Conservation (phyloP, 2,113 vertebrate species). For the Psilopsiagon aurifrons region DNA sequence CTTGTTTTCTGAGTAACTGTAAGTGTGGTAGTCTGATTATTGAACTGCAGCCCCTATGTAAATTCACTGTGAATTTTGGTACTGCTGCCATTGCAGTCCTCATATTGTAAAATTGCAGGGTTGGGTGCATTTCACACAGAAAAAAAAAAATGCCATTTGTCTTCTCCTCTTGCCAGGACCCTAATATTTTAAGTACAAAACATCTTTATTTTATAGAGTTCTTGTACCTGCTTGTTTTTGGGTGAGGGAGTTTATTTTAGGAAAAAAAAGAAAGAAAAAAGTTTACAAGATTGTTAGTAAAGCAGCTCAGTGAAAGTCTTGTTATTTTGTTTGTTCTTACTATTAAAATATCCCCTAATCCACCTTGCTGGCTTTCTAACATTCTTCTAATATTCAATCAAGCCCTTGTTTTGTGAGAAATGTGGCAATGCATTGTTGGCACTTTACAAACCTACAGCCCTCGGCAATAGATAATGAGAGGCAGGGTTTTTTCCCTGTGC, state of each 20-base stretch:
- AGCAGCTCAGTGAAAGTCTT: not conserved
- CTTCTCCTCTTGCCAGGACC: not conserved
- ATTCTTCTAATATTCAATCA: constrained; percentile 70
- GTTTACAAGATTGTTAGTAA: not conserved
- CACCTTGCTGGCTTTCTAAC: constrained; percentile 41
- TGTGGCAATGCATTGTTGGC: constrained; percentile 59
- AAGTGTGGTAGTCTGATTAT: not conserved
- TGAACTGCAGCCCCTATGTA: not conserved
- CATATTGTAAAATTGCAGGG: not conserved
- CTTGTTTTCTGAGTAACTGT: not conserved
- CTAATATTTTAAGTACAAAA: not conserved
- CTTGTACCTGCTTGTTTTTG: not conserved
- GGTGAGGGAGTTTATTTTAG: not conserved
- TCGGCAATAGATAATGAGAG: constrained; percentile 71
- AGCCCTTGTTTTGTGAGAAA: constrained; percentile 71
- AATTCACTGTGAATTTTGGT: not conserved
- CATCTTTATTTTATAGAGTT: not conserved
- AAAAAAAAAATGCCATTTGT: constrained; percentile 2
- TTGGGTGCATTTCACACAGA: not conserved
- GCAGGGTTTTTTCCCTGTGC: constrained; percentile 48
- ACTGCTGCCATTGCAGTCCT: not conserved
- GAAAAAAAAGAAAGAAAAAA: not conserved
- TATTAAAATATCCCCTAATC: constrained; percentile 61
- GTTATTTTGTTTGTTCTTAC: constrained; percentile 49
- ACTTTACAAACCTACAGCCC: constrained; percentile 69